Percentiles rank a stretch among this genome's conserved stretches.
phyloP scores from a whole-genome alignment of 1,140 invertebrate genomes.

The Panagrolaimus sp. region DNA sequence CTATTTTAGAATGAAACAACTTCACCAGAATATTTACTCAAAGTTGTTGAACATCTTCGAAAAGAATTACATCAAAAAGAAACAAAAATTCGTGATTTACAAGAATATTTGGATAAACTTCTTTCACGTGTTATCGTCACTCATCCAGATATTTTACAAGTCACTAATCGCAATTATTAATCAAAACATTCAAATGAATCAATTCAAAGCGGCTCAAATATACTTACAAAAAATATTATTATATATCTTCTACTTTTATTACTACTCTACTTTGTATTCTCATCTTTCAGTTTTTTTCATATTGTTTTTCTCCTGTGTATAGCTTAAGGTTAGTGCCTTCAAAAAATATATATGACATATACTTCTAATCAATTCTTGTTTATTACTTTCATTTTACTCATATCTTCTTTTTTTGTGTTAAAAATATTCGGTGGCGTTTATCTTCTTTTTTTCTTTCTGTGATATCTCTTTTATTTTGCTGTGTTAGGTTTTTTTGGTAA shows the following conservation, averaged over 20 bases:
- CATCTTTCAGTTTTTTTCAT: not conserved
- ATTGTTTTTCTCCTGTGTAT: not conserved
- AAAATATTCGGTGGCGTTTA: not conserved
- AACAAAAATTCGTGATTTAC: conserved; percentile 34
- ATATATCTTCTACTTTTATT: not conserved
- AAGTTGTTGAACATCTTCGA: conserved; percentile 36
- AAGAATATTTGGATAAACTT: conserved; percentile 32
- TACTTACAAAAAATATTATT: too few relatives aligned
- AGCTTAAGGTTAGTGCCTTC: not conserved
- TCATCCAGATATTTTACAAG: conserved; percentile 28
- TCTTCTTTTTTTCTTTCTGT: too few relatives aligned
- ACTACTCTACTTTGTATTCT: not conserved
- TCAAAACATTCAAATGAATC: too few relatives aligned
- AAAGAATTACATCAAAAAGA: conserved; percentile 33
- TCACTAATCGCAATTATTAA: not conserved
- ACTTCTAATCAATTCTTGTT: not conserved
- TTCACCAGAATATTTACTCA: conserved; percentile 33
- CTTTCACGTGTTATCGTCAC: conserved; percentile 18
- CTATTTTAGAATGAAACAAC: too few relatives aligned
- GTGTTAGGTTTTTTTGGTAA: conserved; percentile 2
- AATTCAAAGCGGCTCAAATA: too few relatives aligned
- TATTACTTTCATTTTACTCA: not conserved
- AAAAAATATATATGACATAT: not conserved
- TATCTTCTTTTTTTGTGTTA: too few relatives aligned
- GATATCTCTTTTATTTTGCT: too few relatives aligned